Base-by-base conservation (phyloP, 2,797 vertebrate genomes). In the Thunnus albacares region DNA sequence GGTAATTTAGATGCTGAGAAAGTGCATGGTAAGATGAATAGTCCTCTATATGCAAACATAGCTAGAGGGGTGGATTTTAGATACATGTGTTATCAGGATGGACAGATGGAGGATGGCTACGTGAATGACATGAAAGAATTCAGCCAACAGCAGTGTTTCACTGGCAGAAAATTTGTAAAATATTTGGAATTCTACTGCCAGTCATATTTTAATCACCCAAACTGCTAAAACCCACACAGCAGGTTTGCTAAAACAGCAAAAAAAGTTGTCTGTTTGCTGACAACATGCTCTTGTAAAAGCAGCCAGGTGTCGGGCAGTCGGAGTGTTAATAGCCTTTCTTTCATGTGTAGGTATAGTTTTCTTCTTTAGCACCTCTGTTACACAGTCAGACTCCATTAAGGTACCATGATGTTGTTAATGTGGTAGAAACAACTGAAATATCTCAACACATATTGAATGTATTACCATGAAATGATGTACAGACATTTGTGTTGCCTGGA, bases 101-200 rank as follows among this genome's bases (percentile, higher is more conserved):
- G 74, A 69, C 70, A 80, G 65, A 77, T 71, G 85, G 56, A 71
- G 47, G 62, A 35, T 75, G 58, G 41, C 15, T 14, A 17, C 4
- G 33, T 35, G 33, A 6, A 1, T 35, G 33, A 35, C 33, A 51
- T 17, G 24, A 18, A 20, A 51, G 17, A 51, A 17, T 51, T 51
- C 5, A 35, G 33, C 33, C 33, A 17, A 51, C 4, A 51, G 17
- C 15, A 6, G 6, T 51, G n/a, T 53, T 53, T 53, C 7, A 53
- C 6, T 53, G n/a, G n/a, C 1, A 2, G 51, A 22, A 10, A 3
- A n/a, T 30, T 3, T 30, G 28, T 30, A 30, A 30, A 30, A 30
- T 30, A 30, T 30, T 30, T 30, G 28, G 28, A 30, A 30, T 30
- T 30, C 28, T 30, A 30, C 28, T 30, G 28, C 28, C 28, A 53